These are phyloP conservation scores for Coelopa frigida DNA, from an alignment of 1,140 invertebrate species.

Conservation along the genomic window DNA sequence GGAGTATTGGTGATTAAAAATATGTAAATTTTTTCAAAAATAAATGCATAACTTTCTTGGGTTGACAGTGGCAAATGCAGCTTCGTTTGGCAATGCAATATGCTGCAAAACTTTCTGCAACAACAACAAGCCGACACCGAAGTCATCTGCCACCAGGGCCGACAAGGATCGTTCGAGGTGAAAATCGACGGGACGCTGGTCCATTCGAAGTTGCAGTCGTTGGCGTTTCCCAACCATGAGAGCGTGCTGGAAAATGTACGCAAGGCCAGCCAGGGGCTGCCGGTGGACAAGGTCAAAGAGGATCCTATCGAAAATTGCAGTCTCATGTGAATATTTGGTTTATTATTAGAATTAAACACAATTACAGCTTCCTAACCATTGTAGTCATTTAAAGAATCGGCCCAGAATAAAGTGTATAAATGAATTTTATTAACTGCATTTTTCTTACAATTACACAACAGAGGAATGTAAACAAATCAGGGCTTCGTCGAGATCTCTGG, in stretches of 20 bases:
- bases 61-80: slow-evolving; percentile 31
- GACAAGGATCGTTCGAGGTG: slow-evolving; percentile 56
- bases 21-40: neutral
- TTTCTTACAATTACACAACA: too few relatives aligned
- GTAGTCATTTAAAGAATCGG: too few relatives aligned
- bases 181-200: slow-evolving; percentile 50
- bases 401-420: too few relatives aligned
- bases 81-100: slow-evolving; percentile 34
- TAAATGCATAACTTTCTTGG: neutral
- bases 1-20: slow-evolving; percentile 35
- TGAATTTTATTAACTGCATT: neutral
- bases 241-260: slow-evolving; percentile 50
- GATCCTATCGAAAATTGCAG: slow-evolving; percentile 47
- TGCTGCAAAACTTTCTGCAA: slow-evolving; percentile 29
- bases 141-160: slow-evolving; percentile 27
- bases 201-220: slow-evolving; percentile 53
- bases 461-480: too few relatives aligned
- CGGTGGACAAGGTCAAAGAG: slow-evolving; percentile 42
- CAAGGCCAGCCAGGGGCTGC: slow-evolving; percentile 44
- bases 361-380: too few relatives aligned
- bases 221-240: slow-evolving; percentile 52
- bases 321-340: slow-evolving; percentile 22
- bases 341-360: too few relatives aligned
- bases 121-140: slow-evolving; percentile 22
- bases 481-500: too few relatives aligned